phyloP scores from a whole-genome alignment of 2,113 vertebrate genomes.

The Azemiops feae region DNA sequence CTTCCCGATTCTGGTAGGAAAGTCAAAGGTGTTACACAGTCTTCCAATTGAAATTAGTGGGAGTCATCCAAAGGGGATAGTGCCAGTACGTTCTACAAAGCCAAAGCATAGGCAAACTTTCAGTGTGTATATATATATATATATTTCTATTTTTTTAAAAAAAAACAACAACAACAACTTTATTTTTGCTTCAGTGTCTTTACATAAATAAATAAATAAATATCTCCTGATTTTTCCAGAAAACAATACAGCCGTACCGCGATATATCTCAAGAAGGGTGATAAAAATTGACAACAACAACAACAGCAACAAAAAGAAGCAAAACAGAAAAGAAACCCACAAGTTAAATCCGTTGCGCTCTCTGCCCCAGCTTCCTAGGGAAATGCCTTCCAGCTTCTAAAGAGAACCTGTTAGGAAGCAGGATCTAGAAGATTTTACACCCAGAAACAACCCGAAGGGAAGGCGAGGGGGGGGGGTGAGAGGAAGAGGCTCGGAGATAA shows the following conservation, averaged over 20 bases:
- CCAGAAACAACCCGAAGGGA: neutral
- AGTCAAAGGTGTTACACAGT: neutral
- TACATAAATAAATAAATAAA: constrained; percentile 99
- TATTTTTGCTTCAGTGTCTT: constrained; percentile 69
- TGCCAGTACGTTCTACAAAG: neutral
- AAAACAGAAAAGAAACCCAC: no score
- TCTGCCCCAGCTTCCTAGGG: neutral
- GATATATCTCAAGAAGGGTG: constrained; percentile 10
- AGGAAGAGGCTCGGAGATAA: neutral
- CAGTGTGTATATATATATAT: neutral
- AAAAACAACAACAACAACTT: constrained; percentile 43
- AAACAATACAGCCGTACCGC: constrained; percentile 69
- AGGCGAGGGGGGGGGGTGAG: no score
- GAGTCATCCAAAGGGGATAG: neutral
- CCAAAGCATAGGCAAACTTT: neutral
- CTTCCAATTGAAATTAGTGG: neutral
- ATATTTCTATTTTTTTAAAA: constrained; percentile 20
- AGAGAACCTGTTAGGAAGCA: neutral
- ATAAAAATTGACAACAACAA: no score
- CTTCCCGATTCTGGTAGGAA: neutral
- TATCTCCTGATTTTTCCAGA: constrained; percentile 83
- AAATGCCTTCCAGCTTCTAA: neutral
- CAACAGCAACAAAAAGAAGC: no score
- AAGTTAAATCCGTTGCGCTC: neutral
- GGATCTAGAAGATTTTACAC: no score